These are phyloP conservation scores for Sebastes elongatus DNA, from an alignment of 2,797 vertebrate genomes.

Conservation along the genomic window DNA sequence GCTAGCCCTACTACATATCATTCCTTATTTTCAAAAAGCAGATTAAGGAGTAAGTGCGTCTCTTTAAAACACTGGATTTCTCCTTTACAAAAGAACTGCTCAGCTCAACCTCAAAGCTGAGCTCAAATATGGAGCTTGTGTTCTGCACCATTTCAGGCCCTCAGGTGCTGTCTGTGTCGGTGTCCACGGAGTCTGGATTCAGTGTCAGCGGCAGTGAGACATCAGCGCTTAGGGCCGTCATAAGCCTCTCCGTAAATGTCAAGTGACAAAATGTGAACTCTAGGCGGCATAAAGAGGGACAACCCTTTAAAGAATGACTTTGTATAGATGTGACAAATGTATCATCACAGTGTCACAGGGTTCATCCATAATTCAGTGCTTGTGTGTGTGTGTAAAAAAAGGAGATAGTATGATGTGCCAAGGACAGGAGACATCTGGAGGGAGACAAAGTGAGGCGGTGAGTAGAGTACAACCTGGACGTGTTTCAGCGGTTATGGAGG, in stretches of 20 bases:
- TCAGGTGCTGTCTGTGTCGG: constrained; percentile 50
- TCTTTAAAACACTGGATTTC: background rate
- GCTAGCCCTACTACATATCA: too few relatives aligned
- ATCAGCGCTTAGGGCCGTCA: constrained; percentile 60
- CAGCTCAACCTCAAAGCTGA: constrained; percentile 11
- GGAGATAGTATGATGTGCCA: constrained; percentile 28
- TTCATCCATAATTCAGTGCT: constrained; percentile 77
- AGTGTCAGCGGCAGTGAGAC: constrained; percentile 66
- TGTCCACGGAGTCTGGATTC: constrained; percentile 49
- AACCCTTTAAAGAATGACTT: constrained; percentile 68
- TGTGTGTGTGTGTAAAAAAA: constrained; percentile 15
- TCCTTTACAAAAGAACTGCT: background rate
- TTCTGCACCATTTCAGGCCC: constrained; percentile 42
- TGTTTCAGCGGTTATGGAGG: constrained; percentile 59
- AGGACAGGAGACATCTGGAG: constrained; percentile 48
- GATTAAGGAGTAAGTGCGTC: background rate
- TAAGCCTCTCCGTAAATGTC: constrained; percentile 74
- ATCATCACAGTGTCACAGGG: constrained; percentile 70
- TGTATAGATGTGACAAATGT: constrained; percentile 75
- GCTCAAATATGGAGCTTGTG: constrained; percentile 11
- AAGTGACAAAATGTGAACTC: constrained; percentile 79
- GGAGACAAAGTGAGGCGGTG: constrained; percentile 48
- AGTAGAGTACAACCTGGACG: constrained; percentile 56
- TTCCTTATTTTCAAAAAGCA: background rate
- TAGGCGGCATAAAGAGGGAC: constrained; percentile 68